Evolutionary conservation across 1,140 invertebrate species (phyloP).

Genomic region (Drosophila navojoa): DNA sequence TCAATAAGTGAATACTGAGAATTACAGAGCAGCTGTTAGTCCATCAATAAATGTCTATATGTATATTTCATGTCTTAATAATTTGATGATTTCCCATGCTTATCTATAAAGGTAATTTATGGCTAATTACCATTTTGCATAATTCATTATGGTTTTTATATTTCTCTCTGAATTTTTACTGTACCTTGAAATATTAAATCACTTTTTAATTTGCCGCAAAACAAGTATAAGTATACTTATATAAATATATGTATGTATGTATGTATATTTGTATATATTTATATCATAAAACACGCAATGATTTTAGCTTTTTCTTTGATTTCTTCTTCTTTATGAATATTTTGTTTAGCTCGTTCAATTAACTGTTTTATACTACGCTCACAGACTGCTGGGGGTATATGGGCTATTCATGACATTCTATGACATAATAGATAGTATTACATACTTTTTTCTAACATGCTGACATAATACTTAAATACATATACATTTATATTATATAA

Average conservation of each 20-base stretch:
- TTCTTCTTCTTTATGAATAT: not conserved
- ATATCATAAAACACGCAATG: not conserved
- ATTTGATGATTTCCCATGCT: not conserved
- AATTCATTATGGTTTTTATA: slow-evolving; percentile 7
- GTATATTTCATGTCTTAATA: not conserved
- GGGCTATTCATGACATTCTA: too few species aligned
- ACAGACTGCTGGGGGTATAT: too few species aligned
- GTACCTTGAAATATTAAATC: not conserved
- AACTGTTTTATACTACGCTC: too few species aligned
- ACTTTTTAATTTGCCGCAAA: slow-evolving; percentile 9
- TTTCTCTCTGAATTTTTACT: not conserved
- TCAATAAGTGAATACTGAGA: too few species aligned
- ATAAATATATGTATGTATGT: not conserved
- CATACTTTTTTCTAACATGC: too few species aligned
- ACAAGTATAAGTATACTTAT: not conserved
- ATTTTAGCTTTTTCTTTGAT: not conserved
- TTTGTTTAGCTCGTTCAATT: too few species aligned
- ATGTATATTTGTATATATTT: too few species aligned
- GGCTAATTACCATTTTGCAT: slow-evolving; percentile 5
- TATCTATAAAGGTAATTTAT: not conserved
- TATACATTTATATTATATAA: too few species aligned
- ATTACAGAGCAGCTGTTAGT: slow-evolving; percentile 1
- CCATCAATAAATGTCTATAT: too few species aligned
- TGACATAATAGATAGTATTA: too few species aligned
- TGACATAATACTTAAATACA: too few species aligned